Percentiles rank a stretch among this genome's conserved stretches.
Evolutionary conservation across 1,140 invertebrate genomes (phyloP).

Genomic region (Trichogramma pretiosum): DNA sequence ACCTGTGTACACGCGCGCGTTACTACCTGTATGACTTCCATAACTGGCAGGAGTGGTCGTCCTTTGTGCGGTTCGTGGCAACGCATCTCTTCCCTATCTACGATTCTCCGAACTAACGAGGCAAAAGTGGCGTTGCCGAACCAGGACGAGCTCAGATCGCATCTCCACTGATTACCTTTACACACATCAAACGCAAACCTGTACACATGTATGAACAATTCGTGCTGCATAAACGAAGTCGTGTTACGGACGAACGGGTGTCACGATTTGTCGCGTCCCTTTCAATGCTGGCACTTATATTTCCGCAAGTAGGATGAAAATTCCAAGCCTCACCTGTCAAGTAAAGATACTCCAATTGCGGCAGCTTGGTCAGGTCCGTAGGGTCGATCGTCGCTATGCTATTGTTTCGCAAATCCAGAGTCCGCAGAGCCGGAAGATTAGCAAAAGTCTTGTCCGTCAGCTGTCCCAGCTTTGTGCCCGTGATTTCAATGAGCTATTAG

Average conservation of each 20-base stretch:
- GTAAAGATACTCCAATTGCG: conserved; percentile 35
- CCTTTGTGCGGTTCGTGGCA: conserved; percentile 46
- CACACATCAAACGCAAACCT: too few relatives aligned
- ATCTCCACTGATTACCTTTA: conserved; percentile 53
- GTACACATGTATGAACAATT: too few relatives aligned
- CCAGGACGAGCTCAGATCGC: conserved; percentile 49
- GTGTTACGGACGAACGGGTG: too few relatives aligned
- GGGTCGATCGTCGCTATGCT: conserved; percentile 36
- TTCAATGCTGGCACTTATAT: neutral
- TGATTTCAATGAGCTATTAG: conserved; percentile 9
- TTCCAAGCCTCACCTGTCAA: conserved; percentile 28
- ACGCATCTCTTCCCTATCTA: conserved; percentile 44
- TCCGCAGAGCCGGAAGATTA: conserved; percentile 1
- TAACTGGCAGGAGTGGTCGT: conserved; percentile 45
- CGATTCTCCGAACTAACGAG: conserved; percentile 37
- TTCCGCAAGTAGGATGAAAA: conserved; percentile 1
- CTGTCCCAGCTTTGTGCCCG: neutral
- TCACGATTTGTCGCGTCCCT: too few relatives aligned
- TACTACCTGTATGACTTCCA: conserved; percentile 48
- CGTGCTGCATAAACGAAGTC: too few relatives aligned
- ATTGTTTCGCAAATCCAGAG: conserved; percentile 46
- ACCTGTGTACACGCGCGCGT: too few relatives aligned
- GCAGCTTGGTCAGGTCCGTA: conserved; percentile 26
- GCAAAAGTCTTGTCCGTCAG: neutral
- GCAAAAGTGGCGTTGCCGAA: conserved; percentile 37